Evolutionary conservation across 2,113 vertebrate genomes (phyloP).

Genomic region (Megaceryle torquata): DNA sequence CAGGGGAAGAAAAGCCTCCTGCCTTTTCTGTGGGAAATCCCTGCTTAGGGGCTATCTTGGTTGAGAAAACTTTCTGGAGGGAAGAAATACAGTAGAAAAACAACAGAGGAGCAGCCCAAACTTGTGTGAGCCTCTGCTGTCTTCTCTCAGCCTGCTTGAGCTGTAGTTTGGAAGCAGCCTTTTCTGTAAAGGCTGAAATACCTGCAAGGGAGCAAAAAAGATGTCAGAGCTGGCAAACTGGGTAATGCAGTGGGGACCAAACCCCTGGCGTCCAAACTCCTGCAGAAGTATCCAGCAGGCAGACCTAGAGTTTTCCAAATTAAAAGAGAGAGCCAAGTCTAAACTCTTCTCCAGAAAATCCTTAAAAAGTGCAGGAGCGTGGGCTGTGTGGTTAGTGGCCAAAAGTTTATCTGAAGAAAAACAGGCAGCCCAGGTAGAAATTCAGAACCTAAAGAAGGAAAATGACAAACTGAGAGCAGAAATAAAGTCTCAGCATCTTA

Average conservation of each 20-base stretch:
- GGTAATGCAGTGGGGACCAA: slow-evolving; percentile 52
- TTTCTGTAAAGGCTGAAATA: neutral
- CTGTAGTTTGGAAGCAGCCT: neutral
- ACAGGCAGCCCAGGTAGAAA: slow-evolving; percentile 10
- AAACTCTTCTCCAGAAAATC: slow-evolving; percentile 43
- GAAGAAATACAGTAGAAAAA: neutral
- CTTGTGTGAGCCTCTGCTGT: neutral
- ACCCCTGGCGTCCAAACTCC: slow-evolving; percentile 32
- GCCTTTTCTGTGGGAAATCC: neutral
- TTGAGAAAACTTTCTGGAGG: neutral
- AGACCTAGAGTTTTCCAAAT: slow-evolving; percentile 30
- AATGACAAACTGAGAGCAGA: slow-evolving; percentile 34
- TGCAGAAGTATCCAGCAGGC: slow-evolving; percentile 57
- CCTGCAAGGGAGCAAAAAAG: neutral
- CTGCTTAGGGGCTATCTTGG: neutral
- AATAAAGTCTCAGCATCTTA: slow-evolving; percentile 8
- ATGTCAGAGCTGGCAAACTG: slow-evolving; percentile 51
- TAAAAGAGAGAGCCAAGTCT: slow-evolving; percentile 20
- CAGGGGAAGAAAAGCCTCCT: neutral
- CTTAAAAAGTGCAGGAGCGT: slow-evolving; percentile 31
- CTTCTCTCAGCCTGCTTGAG: neutral
- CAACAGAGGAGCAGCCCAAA: neutral
- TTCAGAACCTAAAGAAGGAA: slow-evolving; percentile 28
- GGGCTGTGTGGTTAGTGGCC: slow-evolving; percentile 51
- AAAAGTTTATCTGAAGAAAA: slow-evolving; percentile 28